Conservation (phyloP, 2,113 vertebrate species). For the Hydrochoerus hydrochaeris region DNA sequence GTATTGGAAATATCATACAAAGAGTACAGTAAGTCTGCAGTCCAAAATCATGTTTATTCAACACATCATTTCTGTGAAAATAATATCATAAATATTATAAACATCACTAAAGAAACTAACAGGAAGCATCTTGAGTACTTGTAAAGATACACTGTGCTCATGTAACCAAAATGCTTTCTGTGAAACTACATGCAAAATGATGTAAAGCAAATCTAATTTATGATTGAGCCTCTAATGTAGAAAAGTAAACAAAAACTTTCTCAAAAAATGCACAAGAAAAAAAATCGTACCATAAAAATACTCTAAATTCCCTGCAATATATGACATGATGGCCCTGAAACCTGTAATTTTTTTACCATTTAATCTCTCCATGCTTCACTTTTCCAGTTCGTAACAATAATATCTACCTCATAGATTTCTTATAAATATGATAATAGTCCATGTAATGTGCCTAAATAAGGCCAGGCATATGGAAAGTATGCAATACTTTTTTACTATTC, state of each 20-base stretch:
- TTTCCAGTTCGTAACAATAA: not conserved
- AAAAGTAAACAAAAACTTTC: not conserved
- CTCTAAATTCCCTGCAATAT: not conserved
- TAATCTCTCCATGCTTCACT: not conserved
- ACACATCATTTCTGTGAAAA: not conserved
- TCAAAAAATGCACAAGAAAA: slow-evolving; percentile 12
- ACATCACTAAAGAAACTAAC: slow-evolving; percentile 10
- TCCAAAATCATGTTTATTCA: slow-evolving; percentile 7
- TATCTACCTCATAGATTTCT: not conserved
- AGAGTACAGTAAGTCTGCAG: not conserved
- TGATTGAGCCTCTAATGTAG: not conserved
- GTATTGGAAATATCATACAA: slow-evolving; percentile 3
- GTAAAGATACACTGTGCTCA: not conserved
- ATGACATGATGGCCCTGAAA: not conserved
- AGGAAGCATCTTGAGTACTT: not conserved
- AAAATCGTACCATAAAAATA: not conserved
- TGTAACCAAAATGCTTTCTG: not conserved
- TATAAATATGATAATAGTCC: not conserved
- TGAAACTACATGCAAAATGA: slow-evolving; percentile 16
- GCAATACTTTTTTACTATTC: not conserved
- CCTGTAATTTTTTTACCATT: not conserved
- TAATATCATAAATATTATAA: not conserved
- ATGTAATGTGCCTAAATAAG: not conserved
- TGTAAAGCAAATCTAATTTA: not conserved
- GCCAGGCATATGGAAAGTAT: not conserved